Conservation (phyloP, 2,888 invertebrate species). For the Corythucha ciliata region DNA sequence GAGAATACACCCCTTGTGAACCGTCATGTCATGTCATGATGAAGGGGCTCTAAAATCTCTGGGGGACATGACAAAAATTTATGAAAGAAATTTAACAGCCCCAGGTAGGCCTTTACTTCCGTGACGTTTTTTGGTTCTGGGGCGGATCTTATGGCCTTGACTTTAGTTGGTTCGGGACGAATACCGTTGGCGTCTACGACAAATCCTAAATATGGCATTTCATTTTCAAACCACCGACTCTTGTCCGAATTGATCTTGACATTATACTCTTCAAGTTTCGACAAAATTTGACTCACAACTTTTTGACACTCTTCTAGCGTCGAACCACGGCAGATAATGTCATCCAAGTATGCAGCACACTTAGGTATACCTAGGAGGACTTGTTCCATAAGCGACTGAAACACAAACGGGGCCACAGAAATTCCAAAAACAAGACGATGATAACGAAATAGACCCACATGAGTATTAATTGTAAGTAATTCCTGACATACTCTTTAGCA, state of each 20-base stretch:
- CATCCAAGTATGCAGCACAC: not conserved
- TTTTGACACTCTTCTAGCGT: not conserved
- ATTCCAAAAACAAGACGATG: conserved; percentile 4
- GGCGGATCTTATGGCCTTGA: not conserved
- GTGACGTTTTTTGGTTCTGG: not conserved
- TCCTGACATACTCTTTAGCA: too few species aligned
- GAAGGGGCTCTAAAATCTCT: conserved; percentile 2
- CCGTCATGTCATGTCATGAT: too few species aligned
- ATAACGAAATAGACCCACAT: conserved; percentile 5
- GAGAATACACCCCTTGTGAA: too few species aligned
- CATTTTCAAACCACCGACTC: not conserved
- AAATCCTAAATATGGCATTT: not conserved
- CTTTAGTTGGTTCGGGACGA: not conserved
- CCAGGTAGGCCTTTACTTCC: conserved; percentile 6
- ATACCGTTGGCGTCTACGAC: not conserved
- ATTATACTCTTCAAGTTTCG: not conserved
- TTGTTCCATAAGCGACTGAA: conserved; percentile 4
- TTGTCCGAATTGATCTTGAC: not conserved
- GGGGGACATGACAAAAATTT: conserved; percentile 14
- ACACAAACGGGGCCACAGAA: not conserved
- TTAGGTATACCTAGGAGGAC: not conserved
- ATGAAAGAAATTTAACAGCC: conserved; percentile 16
- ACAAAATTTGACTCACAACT: not conserved
- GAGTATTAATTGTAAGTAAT: conserved; percentile 5
- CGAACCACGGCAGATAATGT: not conserved